Base-by-base conservation (phyloP, 2,888 invertebrate genomes). In the Drosophila kambysellisi region DNA sequence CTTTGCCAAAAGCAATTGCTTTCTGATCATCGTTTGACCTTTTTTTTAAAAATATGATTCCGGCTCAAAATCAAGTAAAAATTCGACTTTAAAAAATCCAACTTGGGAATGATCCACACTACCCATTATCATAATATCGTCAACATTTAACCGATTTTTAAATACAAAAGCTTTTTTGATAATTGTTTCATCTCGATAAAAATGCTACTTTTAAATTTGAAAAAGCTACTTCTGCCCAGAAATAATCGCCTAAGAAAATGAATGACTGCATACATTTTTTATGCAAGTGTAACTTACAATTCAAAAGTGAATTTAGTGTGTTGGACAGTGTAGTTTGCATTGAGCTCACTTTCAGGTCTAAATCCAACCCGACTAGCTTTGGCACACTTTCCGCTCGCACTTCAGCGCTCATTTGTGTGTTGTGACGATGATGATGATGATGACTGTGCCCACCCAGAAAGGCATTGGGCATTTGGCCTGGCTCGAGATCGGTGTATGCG, bases 351-450 rank as follows among this genome's bases (percentile, higher is more conserved):
- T 81, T 77, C 69, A 78, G 84, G 87, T 74, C 84, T 80, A 72
- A 63, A 71, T 61, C 20, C 9, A 62, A n/a, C 12, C 46, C 39
- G 20, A 6, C 56, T 25, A 33, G 62, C 76, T 84, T 84, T 88
- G 88, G 85, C 88, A 85, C 85, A 85, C 85, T 85, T 85, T 85
- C 79, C 51, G 69, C 56, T 59, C 53, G 73, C 80, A 80, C 84
- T 84, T 54, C 58, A 86, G 72, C 54, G 67, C 54, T 62, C 48
- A 61, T 59, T 69, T 48, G 43, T 54, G 51, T 25, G 74, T 11
- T n/a, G n/a, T n/a, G 54, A 30, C 30, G 20, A 33, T 51, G 70
- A 32, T 11, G 12, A 29, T 29, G 54, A 30, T 39, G 20, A 33
- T 51, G 70, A 32, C 61, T 51, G 56, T 76, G 83, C 86, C 80